Evolutionary conservation across 2,797 vertebrate species (phyloP).

Genomic region (Sternarchorhynchus goeldii): DNA sequence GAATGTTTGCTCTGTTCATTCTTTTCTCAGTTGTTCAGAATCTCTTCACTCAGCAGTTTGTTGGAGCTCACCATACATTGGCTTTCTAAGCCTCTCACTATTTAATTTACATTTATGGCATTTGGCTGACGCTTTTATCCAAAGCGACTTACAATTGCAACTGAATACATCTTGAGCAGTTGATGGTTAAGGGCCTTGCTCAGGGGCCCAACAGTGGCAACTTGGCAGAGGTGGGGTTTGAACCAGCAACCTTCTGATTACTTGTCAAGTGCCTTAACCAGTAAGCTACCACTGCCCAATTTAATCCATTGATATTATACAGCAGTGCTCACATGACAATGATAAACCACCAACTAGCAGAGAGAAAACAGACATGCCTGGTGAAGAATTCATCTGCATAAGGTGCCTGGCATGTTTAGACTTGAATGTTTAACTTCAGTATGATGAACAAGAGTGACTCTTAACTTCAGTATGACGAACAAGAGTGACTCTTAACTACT

Average conservation of each 20-base stretch:
- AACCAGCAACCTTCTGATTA: no score
- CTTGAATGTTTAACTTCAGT: slow-evolving; percentile 19
- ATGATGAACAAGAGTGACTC: slow-evolving; percentile 16
- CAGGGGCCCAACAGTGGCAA: no score
- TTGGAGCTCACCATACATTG: background rate
- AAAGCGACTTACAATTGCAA: no score
- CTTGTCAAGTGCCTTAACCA: no score
- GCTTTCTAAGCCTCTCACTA: background rate
- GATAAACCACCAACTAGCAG: slow-evolving; percentile 35
- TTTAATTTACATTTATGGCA: no score
- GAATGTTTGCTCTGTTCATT: no score
- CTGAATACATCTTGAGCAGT: no score
- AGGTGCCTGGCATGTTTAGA: slow-evolving; percentile 26
- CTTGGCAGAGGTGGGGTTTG: no score
- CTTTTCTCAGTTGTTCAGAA: background rate
- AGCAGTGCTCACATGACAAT: slow-evolving; percentile 30
- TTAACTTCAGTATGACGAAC: background rate
- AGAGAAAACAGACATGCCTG: slow-evolving; percentile 26
- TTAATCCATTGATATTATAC: slow-evolving; percentile 4
- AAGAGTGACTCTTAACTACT: slow-evolving; percentile 17
- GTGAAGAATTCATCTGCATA: slow-evolving; percentile 5
- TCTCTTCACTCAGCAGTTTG: background rate
- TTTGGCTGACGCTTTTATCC: no score
- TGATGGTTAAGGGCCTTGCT: no score
- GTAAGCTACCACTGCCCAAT: no score